Evolutionary conservation across 2,888 invertebrate species (phyloP).

Genomic region (Drosophila tripunctata): DNA sequence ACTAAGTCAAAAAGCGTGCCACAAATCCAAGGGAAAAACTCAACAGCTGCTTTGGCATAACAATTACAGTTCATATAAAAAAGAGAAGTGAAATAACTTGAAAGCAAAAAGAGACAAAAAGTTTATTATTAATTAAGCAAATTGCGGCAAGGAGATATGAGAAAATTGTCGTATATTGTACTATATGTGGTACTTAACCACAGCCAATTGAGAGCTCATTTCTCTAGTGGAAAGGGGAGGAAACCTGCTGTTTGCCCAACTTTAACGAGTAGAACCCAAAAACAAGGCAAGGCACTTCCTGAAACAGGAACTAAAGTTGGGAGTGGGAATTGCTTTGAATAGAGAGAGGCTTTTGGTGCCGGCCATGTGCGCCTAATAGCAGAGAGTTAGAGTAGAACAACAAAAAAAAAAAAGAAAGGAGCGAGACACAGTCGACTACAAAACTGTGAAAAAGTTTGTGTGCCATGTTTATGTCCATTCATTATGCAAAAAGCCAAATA

Average conservation of each 20-base stretch:
- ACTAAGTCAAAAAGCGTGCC: neutral
- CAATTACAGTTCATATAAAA: constrained; percentile 14
- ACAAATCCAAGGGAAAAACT: neutral
- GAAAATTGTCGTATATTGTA: constrained; percentile 11
- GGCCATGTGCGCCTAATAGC: constrained; percentile 60
- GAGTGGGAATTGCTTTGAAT: neutral
- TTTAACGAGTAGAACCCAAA: constrained; percentile 44
- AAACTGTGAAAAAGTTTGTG: constrained; percentile 51
- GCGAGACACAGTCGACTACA: constrained; percentile 22
- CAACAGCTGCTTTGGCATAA: neutral
- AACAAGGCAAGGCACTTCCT: neutral
- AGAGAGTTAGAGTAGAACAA: neutral
- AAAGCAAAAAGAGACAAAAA: constrained; percentile 16
- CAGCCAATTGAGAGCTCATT: constrained; percentile 22
- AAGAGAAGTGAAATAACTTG: no score
- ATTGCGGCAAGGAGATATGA: constrained; percentile 54
- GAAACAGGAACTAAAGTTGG: neutral
- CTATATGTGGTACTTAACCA: constrained; percentile 17
- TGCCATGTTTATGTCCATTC: constrained; percentile 66
- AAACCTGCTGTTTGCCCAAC: constrained; percentile 22
- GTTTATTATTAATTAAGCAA: constrained; percentile 73
- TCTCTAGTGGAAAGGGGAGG: neutral
- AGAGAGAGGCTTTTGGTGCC: neutral
- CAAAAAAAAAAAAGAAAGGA: neutral
- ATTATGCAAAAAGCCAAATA: constrained; percentile 73